These are phyloP conservation scores for Phyllotis vaccarum DNA, from an alignment of 2,797 vertebrate species.

Conservation along the genomic window DNA sequence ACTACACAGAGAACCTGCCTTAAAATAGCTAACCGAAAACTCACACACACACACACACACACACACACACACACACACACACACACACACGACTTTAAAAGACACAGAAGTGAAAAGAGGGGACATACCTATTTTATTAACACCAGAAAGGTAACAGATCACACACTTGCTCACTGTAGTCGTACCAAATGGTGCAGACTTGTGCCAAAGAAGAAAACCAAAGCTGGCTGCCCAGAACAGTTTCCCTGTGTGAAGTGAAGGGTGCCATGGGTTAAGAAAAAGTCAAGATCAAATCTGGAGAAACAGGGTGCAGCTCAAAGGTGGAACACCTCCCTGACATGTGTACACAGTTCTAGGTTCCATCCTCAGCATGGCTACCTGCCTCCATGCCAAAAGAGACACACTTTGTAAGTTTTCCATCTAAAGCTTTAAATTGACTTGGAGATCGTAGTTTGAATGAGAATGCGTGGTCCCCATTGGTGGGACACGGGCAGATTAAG, in stretches of 20 bases:
- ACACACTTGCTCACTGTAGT: not conserved
- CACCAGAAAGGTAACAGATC: not conserved
- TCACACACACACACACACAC: not conserved
- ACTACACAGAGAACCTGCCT: too few species aligned
- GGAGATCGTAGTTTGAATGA: not conserved
- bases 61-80: not conserved
- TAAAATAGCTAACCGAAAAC: not conserved
- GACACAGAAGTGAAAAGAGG: not conserved
- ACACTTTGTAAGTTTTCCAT: not conserved
- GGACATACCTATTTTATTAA: not conserved
- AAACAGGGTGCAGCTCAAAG: not conserved
- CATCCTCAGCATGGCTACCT: not conserved
- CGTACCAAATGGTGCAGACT: not conserved
- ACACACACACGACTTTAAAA: not conserved
- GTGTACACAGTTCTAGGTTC: not conserved
- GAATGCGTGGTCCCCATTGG: not conserved
- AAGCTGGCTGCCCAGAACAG: not conserved
- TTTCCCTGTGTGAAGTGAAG: not conserved
- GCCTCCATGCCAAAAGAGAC: not conserved
- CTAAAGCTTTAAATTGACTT: not conserved
- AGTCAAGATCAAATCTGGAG: not conserved
- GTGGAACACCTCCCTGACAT: not conserved
- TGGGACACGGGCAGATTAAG: not conserved
- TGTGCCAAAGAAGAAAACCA: not conserved
- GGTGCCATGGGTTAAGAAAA: not conserved